Base-by-base conservation (phyloP, 2,888 invertebrate species). In the Drosophila colorata region DNA sequence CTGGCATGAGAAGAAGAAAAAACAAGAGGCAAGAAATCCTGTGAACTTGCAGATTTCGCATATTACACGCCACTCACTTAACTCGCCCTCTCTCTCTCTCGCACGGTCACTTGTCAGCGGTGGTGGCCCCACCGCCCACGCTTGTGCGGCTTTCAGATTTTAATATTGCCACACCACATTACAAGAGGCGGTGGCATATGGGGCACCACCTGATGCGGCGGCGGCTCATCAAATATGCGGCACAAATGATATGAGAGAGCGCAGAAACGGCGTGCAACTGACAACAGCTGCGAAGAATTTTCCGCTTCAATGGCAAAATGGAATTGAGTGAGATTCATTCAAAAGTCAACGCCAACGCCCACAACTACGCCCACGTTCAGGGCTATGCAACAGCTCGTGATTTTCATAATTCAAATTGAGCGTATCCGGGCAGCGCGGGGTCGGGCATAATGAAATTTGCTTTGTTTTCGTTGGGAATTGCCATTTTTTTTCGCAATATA, bases 401-500 rank as follows among this genome's bases (percentile, higher is more conserved):
- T 88, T 88, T 84, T 84, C 83, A 84, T 84, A 84, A 88, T 84
- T 84, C 89, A 88, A 84, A 84, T 88, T 88, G 83, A 88, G 89
- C 88, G 69, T 83, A 68, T 80, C 81, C 84, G 69, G 65, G 59
- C 46, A 28, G 28, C 49, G 37, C 47, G 66, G 64, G 47, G 55
- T 60, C 44, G 60, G 7, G 13, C 80, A 70, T 83, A 83, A 83
- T 83, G 83, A 87, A 84, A 84, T 84, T 88, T 85, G 75, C 83
- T 87, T 84, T 84, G 83, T 84, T 84, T 84, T 87, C 84, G 63
- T 69, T 88, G 49, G 68, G 57, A 68, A 72, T 51, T 69, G 69
- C 63, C 61, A 71, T 49, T 63, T 48, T 49, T 56, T 53, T 51
- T 38, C n/a, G n/a, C n/a, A n/a, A n/a, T 38, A 31, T 28, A 2